Evolutionary conservation across 2,797 vertebrate species (phyloP), one percentile per base, ranked within the genome.

Genomic region (Gorsachius magnificus): DNA sequence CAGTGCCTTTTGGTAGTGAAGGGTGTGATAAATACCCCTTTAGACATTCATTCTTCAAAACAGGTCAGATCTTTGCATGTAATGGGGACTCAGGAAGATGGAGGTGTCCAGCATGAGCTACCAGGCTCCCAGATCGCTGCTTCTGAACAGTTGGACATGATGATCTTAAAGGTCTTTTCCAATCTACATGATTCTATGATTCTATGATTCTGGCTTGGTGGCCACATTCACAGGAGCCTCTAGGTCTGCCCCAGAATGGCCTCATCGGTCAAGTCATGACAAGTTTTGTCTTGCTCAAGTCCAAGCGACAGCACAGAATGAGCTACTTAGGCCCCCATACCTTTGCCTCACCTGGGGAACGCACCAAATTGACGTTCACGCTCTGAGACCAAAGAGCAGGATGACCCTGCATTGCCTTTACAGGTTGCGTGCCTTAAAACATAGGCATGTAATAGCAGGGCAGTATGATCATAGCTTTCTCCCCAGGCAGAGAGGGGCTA

Each of bases 381-480:
- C 21, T 50, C 36, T 2, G 33, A 76, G 29, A n/a, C 38, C 66
- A 10, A 71, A 35, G 57, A 77, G 45, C 16, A 51, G 36, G 46
- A 50, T 10, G 63, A 13, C 33, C n/a, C 51, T 11, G 8, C 5
- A 0, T 10, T 57, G 56, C 46, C 68, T 64, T 14, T 25, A 31
- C 7, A 13, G 19, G 28, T 22, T 9, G 11, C 0, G 2, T 61
- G 60, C 38, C 57, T 25, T 43, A 26, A 70, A 84, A 31, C 15
- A 4, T 0, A 28, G 60, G 17, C 1, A 0, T 1, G 16, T 8
- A 50, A 17, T 7, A 63, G 45, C 16, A 61, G 66, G 16, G 33
- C 36, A 48, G 24, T 2, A 26, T 4, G 11, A 7, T 58, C n/a
- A 11, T 7, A 54, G 50, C 35, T 77, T 43, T 7, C 17, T 36